Evolutionary conservation across 2,113 vertebrate species (phyloP), one percentile per base, ranked within the genome.

Genomic region (Anoura caudifer): DNA sequence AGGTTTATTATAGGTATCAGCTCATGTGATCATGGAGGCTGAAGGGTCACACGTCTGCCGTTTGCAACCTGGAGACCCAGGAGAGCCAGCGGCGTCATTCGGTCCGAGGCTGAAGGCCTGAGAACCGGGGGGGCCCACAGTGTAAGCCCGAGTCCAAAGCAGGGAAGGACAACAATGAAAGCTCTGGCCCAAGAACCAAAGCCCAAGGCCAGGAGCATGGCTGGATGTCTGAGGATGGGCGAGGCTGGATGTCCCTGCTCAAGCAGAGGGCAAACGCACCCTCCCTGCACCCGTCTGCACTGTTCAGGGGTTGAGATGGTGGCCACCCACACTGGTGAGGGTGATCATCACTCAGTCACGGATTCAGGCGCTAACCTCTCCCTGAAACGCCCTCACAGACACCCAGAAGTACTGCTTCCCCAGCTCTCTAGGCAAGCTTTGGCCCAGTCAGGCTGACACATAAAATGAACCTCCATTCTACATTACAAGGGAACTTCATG

Each of bases 401-500:
- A 14, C 28, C 43, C 43, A 52, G 65, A 82, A 59, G 56, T 26
- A 4, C 16, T 47, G 13, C 36, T 15, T 33, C 24, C 5, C 72
- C n/a, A 85, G 41, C 41, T 28, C 2, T n/a, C 41, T 70, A 41
- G 52, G 72, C n/a, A n/a, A n/a, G 26, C 50, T 50, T 70, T n/a
- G 14, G n/a, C 47, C 33, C 52, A 31, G 87, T 7, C 61, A n/a
- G n/a, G 33, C 3, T 12, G 61, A 70, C 72, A n/a, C 50, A 17
- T 33, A 26, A 82, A 61, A 85, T 69, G 41, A 59, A 70, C n/a
- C 20, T 43, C 41, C 50, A n/a, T n/a, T n/a, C 36, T 65, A 15
- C 26, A 73, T 56, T 85, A 67, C 72, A 67, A 54, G 22, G 69
- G 41, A 76, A 79, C 61, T 89, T 77, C 59, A 43, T 17, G 52